phyloP scores from a whole-genome alignment of 2,113 vertebrate species.

The Takifugu flavidus region DNA sequence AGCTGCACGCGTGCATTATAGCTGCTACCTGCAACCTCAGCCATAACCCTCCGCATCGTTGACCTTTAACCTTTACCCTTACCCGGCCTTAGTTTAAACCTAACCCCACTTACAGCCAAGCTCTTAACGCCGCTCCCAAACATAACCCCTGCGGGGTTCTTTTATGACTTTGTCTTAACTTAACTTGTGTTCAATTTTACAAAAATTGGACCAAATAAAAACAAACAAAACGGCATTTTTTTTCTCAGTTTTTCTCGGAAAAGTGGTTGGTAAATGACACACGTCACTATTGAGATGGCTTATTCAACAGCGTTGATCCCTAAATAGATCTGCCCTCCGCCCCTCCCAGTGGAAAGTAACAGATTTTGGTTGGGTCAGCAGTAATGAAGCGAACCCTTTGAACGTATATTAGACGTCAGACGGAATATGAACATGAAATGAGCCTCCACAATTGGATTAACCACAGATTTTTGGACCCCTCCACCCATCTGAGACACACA shows the following conservation, averaged over 20 bases:
- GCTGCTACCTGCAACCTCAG: conserved; percentile 6
- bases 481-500: conserved; percentile 44
- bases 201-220: neutral
- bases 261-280: too few relatives aligned
- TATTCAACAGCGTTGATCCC: neutral
- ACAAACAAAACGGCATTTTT: neutral
- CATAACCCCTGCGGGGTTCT: neutral
- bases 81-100: conserved; percentile 36
- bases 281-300: too few relatives aligned
- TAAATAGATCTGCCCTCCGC: neutral
- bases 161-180: conserved; percentile 1
- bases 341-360: too few relatives aligned
- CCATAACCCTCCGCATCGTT: conserved; percentile 18
- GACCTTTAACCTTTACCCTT: conserved; percentile 30
- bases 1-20: neutral
- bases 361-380: too few relatives aligned
- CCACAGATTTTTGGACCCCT: conserved; percentile 25
- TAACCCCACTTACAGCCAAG: conserved; percentile 17
- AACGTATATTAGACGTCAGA: conserved; percentile 22
- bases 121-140: conserved; percentile 19
- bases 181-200: too few relatives aligned
- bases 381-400: too few relatives aligned
- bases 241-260: too few relatives aligned
- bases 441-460: conserved; percentile 28
- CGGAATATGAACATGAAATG: conserved; percentile 29